Evolutionary conservation across 2,113 vertebrate species (phyloP), one percentile per base, ranked within the genome.

Genomic region (Thunnus thynnus): DNA sequence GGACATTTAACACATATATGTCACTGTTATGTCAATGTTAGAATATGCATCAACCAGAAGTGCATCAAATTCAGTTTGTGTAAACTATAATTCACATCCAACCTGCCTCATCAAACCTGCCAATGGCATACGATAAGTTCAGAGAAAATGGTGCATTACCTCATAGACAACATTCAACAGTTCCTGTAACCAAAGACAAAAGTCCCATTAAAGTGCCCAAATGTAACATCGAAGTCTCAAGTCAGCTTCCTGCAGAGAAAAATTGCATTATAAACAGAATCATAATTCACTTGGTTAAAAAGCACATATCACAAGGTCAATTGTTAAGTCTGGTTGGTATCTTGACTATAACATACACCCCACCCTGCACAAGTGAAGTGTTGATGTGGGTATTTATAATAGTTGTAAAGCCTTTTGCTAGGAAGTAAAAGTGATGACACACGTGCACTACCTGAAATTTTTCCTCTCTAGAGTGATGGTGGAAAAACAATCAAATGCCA

Each of bases 351-450:
- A 36, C 32, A 22, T 11, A 57, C 18, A 25, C 17, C 57, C 72
- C 74, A 13, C 9, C 75, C 64, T 78, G 73, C 62, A 50, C 61
- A 58, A 50, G 25, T 74, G 3, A 46, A 36, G 10, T 20, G 36
- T 60, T 52, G 82, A n/a, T 81, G 20, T 32, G 41, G 7, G 36
- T 41, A 41, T 9, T 41, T 93, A 85, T 92, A 85, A 66, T 8
- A 8, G 54, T 52, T 66, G 60, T 22, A 63, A 61, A 80, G 18
- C 5, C 12, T 62, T 76, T 76, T 51, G 46, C 22, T 66, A 18
- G n/a, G 16, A 68, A 9, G 67, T 50, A 56, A 70, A 87, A 72
- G 13, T 65, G 71, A 75, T 87, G 82, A 89, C 74, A 82, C 27
- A 61, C 52, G 51, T 32, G 30, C 20, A 51, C 36, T 13, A 61